These are phyloP conservation scores for Spinus pinus DNA, from an alignment of 2,797 vertebrate species.

Conservation along the genomic window DNA sequence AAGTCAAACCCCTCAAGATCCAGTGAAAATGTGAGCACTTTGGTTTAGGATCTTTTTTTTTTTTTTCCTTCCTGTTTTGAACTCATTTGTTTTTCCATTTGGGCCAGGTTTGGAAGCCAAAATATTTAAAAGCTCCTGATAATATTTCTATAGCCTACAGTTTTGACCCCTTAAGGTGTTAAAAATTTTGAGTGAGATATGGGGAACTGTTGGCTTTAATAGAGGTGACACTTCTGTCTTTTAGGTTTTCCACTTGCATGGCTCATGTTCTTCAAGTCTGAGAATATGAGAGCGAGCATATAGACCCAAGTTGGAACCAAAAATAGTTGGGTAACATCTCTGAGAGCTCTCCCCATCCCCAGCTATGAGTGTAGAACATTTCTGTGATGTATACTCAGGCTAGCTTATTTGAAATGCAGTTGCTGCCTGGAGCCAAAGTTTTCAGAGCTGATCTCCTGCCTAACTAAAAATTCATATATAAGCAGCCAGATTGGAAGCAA, in stretches of 20 bases:
- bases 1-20: not conserved
- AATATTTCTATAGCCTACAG: not conserved
- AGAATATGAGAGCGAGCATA: not conserved
- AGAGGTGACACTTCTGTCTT: not conserved
- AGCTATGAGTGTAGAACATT: not conserved
- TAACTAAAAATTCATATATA: not conserved
- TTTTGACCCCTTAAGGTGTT: not conserved
- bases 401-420: not conserved
- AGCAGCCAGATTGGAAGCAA: conserved; percentile 27
- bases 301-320: not conserved
- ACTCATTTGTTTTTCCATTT: not conserved
- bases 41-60: not conserved
- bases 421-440: conserved; percentile 14
- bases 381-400: not conserved
- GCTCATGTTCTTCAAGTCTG: not conserved
- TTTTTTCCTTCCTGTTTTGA: not conserved
- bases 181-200: not conserved
- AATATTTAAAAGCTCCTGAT: not conserved
- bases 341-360: not conserved
- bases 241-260: not conserved
- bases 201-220: not conserved
- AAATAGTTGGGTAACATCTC: not conserved
- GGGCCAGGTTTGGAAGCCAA: not conserved
- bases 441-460: not conserved
- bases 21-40: not conserved